A percentile compares a stretch with the other conserved stretches of the same genome.
Evolutionary conservation across 2,888 invertebrate genomes (phyloP).

Genomic region (Lepeophtheirus nordmannii): DNA sequence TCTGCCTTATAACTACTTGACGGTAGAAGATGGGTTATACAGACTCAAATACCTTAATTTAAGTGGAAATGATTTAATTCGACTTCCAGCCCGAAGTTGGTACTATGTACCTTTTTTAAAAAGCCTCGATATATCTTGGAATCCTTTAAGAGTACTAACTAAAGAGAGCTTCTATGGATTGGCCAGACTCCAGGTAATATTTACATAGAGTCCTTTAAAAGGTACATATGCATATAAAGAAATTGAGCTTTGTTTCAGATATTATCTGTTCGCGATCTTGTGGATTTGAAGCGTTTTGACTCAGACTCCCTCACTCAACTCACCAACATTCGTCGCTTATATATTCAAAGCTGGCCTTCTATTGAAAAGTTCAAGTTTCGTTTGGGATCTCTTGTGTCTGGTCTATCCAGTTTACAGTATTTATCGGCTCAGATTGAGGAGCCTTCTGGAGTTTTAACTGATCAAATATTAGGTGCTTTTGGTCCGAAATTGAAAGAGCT

Average conservation of each 20-base stretch:
- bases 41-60: constrained; percentile 53
- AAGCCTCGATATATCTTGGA: constrained; percentile 59
- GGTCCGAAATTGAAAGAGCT: constrained; percentile 61
- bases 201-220: background rate
- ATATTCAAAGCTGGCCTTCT: constrained; percentile 56
- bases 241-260: constrained; percentile 41
- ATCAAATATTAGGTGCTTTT: constrained; percentile 58
- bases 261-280: constrained; percentile 56
- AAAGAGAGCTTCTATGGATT: constrained; percentile 30
- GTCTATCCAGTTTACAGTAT: constrained; percentile 51
- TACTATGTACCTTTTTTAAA: constrained; percentile 44
- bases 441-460: constrained; percentile 53
- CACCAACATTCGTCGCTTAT: constrained; percentile 50
- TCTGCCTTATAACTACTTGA: constrained; percentile 46
- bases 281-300: constrained; percentile 55
- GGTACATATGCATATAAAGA: no score
- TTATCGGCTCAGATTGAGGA: constrained; percentile 58
- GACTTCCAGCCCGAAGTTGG: constrained; percentile 54
- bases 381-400: constrained; percentile 38
- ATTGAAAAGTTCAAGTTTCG: constrained; percentile 50
- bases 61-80: constrained; percentile 56
- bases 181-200: constrained; percentile 26
- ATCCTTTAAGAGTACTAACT: constrained; percentile 48
- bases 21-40: constrained; percentile 40
- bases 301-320: constrained; percentile 56